Evolutionary conservation across 1,140 invertebrate genomes (phyloP), one percentile per base, ranked within the genome.

Genomic region (Calephelis nemesis): DNA sequence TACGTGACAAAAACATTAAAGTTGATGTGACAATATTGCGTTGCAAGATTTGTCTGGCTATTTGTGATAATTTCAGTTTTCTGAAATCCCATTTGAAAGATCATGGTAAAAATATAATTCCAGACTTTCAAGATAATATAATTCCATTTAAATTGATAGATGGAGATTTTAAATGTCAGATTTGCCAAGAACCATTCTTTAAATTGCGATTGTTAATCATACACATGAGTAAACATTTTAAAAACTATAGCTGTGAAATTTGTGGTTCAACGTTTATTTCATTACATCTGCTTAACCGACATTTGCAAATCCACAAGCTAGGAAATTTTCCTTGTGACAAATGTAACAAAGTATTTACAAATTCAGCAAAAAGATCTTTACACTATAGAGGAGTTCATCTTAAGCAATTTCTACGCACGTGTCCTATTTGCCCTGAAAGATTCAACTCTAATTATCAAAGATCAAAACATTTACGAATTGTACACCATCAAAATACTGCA

Each of bases 191-290:
- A 60, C 72, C 49, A 4, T 90, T 76, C 58, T 52, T 77, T 0
- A 87, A 84, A 69, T 62, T 90, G 2, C 75, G 85, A 60, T 48
- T 83, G 3, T 65, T 90, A 5, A 81, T 85, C 40, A 86, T 88
- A 10, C 88, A 91, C n/a, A 91, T 91, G 88, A 88, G 75, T 15
- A 83, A 81, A 65, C 88, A 91, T 69, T 91, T 84, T 42, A 87
- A 85, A 45, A 91, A 91, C 40, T 89, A 76, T 15, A 87, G 78
- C 50, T 92, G 91, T 65, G 85, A 92, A 68, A 72, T 76, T 4
- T 92, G 93, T 63, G 92, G 92, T 4, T 89, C 91, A 12, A 88
- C 85, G 2, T 93, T 92, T 54, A 73, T 91, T 3, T 93, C 93
- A 1, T 81, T 91, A 7, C 89, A 82, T 54, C 85, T 92, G 0